Percentiles rank a stretch among this genome's conserved stretches.
Evolutionary conservation across 2,797 vertebrate genomes (phyloP).

Genomic region (Zenarchopterus dispar): DNA sequence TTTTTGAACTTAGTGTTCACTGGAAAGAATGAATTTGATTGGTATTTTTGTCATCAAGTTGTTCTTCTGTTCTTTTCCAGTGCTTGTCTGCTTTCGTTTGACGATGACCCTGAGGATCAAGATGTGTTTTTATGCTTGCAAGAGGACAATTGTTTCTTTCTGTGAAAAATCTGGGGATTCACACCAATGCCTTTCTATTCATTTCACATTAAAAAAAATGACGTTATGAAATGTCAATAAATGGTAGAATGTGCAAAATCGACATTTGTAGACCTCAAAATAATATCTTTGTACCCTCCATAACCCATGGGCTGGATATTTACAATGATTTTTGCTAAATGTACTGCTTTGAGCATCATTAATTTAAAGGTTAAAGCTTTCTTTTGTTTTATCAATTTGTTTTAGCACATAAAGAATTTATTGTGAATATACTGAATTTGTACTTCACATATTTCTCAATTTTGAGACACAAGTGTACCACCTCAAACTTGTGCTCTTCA

Average conservation of each 20-base stretch:
- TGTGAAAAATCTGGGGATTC: constrained; percentile 20
- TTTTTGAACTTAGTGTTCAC: constrained; percentile 73
- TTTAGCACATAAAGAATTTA: background rate
- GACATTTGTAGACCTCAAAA: too few species aligned
- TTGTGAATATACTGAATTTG: background rate
- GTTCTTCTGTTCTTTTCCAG: constrained; percentile 50
- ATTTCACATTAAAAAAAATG: background rate
- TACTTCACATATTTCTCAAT: background rate
- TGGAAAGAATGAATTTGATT: constrained; percentile 79
- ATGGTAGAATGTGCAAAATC: background rate
- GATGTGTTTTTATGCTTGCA: constrained; percentile 20
- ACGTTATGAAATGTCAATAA: background rate
- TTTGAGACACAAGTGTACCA: background rate
- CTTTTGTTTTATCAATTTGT: background rate
- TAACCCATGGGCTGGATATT: background rate
- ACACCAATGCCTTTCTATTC: background rate
- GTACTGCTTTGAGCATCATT: background rate
- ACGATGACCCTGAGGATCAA: constrained; percentile 26
- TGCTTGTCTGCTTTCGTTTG: constrained; percentile 32
- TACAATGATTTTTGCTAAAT: too few species aligned
- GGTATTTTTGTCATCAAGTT: constrained; percentile 59
- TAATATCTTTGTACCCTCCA: background rate
- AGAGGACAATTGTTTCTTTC: constrained; percentile 24
- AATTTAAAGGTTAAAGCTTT: background rate
- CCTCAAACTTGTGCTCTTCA: background rate